Evolutionary conservation across 2,113 vertebrate genomes (phyloP).

Genomic region (Hippocampus barbouri): DNA sequence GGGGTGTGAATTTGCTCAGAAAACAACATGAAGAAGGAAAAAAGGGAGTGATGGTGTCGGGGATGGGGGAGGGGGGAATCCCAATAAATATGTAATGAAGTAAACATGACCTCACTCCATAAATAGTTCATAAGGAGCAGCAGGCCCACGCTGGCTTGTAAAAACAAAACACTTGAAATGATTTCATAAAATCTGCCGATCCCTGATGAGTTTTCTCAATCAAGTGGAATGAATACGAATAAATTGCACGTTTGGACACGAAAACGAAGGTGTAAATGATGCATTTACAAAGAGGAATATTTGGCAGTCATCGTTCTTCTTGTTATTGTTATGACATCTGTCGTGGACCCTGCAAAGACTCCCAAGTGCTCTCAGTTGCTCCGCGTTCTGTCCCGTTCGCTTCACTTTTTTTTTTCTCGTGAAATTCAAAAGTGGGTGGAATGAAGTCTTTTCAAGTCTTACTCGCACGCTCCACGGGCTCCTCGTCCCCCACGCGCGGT

Average conservation of each 20-base stretch:
- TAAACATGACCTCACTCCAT: slow-evolving; percentile 94
- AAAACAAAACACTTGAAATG: slow-evolving; percentile 64
- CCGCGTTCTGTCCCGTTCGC: slow-evolving; percentile 17
- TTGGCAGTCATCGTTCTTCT: slow-evolving; percentile 78
- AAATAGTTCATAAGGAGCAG: slow-evolving; percentile 84
- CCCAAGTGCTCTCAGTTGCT: slow-evolving; percentile 58
- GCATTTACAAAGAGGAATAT: slow-evolving; percentile 84
- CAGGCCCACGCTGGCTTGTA: slow-evolving; percentile 72
- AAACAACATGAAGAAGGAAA: neutral
- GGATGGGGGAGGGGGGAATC: slow-evolving; percentile 72
- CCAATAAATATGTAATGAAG: slow-evolving; percentile 97
- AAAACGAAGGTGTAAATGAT: slow-evolving; percentile 86
- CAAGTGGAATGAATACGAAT: slow-evolving; percentile 82
- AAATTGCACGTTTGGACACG: slow-evolving; percentile 82
- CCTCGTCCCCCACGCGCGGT: slow-evolving; percentile 60
- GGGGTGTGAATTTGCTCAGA: neutral
- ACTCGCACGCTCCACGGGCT: slow-evolving; percentile 71
- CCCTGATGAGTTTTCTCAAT: neutral
- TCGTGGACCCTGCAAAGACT: slow-evolving; percentile 60
- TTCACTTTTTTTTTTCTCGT: neutral
- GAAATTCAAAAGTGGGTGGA: neutral
- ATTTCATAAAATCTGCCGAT: slow-evolving; percentile 8
- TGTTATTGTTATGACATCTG: neutral
- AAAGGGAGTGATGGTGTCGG: slow-evolving; percentile 28
- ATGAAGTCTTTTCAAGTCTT: slow-evolving; percentile 65